Evolutionary conservation across 2,888 invertebrate genomes (phyloP).

Genomic region (Drosophila subsilvestris): DNA sequence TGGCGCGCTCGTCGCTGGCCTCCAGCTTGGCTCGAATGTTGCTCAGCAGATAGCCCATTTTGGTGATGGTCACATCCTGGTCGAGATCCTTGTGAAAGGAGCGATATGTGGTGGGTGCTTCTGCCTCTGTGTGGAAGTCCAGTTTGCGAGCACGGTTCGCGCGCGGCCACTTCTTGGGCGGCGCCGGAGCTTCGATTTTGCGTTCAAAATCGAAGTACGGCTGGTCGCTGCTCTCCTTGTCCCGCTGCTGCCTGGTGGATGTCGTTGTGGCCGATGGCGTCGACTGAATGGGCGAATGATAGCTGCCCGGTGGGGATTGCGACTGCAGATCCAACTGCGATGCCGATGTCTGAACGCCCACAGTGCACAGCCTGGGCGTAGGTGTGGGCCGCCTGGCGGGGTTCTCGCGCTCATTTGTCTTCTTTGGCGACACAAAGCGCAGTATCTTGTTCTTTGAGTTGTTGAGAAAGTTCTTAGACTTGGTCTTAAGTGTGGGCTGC

Average conservation of each 20-base stretch:
- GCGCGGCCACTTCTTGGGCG: constrained; percentile 63
- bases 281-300: constrained; percentile 80
- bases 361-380: constrained; percentile 60
- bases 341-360: constrained; percentile 79
- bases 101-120: constrained; percentile 75
- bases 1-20: constrained; percentile 77
- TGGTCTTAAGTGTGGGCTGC: constrained; percentile 42
- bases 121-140: constrained; percentile 61
- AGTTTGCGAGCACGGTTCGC: constrained; percentile 68
- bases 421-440: constrained; percentile 80
- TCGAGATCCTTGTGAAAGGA: constrained; percentile 82
- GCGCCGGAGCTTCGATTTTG: constrained; percentile 77
- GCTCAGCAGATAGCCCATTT: constrained; percentile 82
- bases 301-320: constrained; percentile 82
- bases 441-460: constrained; percentile 81
- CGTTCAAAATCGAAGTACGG: constrained; percentile 81
- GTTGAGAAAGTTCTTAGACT: constrained; percentile 75
- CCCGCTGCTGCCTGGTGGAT: constrained; percentile 30
- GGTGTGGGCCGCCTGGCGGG: constrained; percentile 9
- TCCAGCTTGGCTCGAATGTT: constrained; percentile 81
- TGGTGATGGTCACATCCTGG: constrained; percentile 80
- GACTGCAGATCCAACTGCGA: constrained; percentile 62
- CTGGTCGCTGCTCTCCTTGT: constrained; percentile 27
- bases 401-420: constrained; percentile 54
- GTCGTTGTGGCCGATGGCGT: constrained; percentile 53